Evolutionary conservation across 2,113 vertebrate genomes (phyloP).

Genomic region (Nestor notabilis): DNA sequence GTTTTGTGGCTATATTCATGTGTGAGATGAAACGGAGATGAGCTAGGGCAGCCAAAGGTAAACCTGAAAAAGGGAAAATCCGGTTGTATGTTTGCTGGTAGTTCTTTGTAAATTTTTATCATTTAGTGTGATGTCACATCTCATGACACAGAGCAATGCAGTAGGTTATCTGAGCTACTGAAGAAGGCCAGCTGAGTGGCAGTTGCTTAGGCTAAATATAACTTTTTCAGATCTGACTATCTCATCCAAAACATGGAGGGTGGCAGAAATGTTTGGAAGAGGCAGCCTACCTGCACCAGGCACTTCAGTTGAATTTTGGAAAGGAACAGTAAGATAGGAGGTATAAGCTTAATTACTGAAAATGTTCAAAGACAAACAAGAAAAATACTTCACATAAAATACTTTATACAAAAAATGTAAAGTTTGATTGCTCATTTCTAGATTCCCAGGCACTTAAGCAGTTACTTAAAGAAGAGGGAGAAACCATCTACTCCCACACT

Average conservation of each 20-base stretch:
- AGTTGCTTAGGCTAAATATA: background rate
- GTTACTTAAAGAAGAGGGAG: background rate
- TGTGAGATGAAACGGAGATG: background rate
- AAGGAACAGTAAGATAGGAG: background rate
- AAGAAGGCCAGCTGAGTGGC: background rate
- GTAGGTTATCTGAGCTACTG: background rate
- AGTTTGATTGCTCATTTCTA: background rate
- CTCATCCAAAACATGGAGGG: background rate
- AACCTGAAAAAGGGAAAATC: background rate
- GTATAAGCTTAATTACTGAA: background rate
- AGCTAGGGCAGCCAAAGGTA: background rate
- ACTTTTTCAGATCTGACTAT: background rate
- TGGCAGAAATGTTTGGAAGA: background rate
- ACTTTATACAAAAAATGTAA: background rate
- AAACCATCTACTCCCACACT: background rate
- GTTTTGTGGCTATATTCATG: background rate
- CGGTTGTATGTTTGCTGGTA: accelerated
- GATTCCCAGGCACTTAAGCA: background rate
- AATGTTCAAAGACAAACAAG: background rate
- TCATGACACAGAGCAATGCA: background rate
- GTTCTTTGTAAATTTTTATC: background rate
- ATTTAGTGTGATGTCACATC: accelerated
- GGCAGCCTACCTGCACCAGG: background rate
- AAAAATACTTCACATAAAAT: background rate
- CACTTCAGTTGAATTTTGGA: background rate